Percentiles rank a stretch among this genome's conserved stretches.
These are phyloP conservation scores for Phyllostomus hastatus DNA, from an alignment of 2,113 vertebrate genomes.

Conservation along the genomic window DNA sequence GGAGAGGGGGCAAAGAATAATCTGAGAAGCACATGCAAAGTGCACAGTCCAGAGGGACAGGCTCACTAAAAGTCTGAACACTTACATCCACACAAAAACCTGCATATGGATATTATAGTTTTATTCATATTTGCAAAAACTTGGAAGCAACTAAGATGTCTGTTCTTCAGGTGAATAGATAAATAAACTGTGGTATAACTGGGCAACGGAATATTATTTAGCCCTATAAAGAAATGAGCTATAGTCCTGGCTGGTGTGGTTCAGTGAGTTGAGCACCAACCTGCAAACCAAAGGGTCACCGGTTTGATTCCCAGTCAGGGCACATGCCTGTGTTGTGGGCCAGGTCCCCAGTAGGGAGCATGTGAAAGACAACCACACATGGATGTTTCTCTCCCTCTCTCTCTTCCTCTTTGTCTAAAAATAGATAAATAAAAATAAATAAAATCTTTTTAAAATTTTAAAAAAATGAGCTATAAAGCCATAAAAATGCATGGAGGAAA, in stretches of 20 bases:
- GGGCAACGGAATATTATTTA: not conserved
- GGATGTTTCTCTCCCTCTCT: too few species aligned
- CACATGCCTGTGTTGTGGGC: too few species aligned
- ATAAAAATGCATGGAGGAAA: not conserved
- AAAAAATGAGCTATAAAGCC: not conserved
- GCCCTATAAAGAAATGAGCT: not conserved
- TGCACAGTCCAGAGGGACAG: not conserved
- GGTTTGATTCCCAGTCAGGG: too few species aligned
- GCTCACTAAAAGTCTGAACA: not conserved
- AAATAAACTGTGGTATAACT: not conserved
- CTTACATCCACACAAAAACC: not conserved
- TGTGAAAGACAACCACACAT: too few species aligned
- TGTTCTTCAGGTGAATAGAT: not conserved
- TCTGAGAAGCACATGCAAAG: not conserved
- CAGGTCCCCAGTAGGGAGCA: too few species aligned
- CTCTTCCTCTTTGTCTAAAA: too few species aligned
- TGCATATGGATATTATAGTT: not conserved
- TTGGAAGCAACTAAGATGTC: not conserved
- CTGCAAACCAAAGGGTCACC: too few species aligned
- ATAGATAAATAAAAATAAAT: too few species aligned
- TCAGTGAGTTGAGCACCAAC: too few species aligned
- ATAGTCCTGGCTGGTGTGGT: too few species aligned
- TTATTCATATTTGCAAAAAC: not conserved
- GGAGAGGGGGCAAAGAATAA: not conserved
- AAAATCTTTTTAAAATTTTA: not conserved